phyloP scores from a whole-genome alignment of 1,140 invertebrate genomes.

The Colletes latitarsis region DNA sequence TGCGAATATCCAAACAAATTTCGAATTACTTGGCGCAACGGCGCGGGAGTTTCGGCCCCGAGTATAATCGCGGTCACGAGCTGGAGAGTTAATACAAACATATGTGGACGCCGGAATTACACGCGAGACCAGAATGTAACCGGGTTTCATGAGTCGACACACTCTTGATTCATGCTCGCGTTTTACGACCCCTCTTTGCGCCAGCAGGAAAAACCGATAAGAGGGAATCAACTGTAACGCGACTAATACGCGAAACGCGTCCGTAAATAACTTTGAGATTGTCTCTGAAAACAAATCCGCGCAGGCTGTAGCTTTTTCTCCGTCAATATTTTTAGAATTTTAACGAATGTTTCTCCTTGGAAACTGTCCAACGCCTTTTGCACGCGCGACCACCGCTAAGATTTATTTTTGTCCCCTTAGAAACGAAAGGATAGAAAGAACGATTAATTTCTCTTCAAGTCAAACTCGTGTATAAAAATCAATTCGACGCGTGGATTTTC shows the following conservation, averaged over 20 bases:
- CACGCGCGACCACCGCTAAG: too few species aligned
- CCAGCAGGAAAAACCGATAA: neutral
- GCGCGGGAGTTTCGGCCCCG: conserved; percentile 34
- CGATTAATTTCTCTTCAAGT: too few species aligned
- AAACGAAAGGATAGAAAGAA: too few species aligned
- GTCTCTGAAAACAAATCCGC: too few species aligned
- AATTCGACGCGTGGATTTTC: too few species aligned
- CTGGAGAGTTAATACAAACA: conserved; percentile 56
- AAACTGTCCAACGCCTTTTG: too few species aligned
- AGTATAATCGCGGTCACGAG: conserved; percentile 50
- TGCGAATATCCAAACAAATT: conserved; percentile 58
- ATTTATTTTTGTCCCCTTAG: too few species aligned
- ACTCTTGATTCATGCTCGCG: conserved; percentile 1
- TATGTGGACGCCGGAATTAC: conserved; percentile 10
- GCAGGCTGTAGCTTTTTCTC: too few species aligned
- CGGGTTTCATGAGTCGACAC: neutral
- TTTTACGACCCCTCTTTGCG: neutral
- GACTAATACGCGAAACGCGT: neutral
- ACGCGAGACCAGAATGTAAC: neutral
- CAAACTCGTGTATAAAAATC: too few species aligned
- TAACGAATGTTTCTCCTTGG: too few species aligned
- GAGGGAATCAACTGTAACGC: neutral
- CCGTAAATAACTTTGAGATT: too few species aligned
- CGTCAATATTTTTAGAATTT: too few species aligned
- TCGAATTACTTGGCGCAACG: conserved; percentile 50